A percentile compares a stretch with the other conserved stretches of the same genome.
phyloP scores from a whole-genome alignment of 2,113 vertebrate genomes.

The Crocuta crocuta region DNA sequence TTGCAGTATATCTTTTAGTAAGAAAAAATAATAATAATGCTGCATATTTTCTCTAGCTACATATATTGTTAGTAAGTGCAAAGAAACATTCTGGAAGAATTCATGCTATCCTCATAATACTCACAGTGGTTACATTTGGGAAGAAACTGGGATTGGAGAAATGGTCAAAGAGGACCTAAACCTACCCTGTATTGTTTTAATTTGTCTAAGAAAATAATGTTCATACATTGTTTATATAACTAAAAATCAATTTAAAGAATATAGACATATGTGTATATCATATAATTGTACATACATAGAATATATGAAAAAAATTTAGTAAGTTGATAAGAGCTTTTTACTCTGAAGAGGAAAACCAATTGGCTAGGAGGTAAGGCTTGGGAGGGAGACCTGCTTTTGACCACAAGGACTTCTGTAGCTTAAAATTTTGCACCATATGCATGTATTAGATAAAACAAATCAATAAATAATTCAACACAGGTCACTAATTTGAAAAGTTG shows the following conservation, averaged over 20 bases:
- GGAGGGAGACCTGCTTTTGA: background rate
- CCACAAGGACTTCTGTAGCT: background rate
- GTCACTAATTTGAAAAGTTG: background rate
- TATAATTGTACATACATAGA: background rate
- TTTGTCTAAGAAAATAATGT: slow-evolving; percentile 15
- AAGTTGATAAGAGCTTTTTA: background rate
- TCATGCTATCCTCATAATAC: background rate
- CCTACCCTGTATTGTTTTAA: background rate
- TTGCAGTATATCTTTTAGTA: background rate
- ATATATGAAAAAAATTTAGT: background rate
- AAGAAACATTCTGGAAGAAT: background rate
- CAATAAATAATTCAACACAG: background rate
- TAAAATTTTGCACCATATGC: background rate
- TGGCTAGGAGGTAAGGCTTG: background rate
- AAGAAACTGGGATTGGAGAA: background rate
- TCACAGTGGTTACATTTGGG: background rate
- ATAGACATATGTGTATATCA: background rate
- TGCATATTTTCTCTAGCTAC: background rate
- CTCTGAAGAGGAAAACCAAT: background rate
- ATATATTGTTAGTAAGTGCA: background rate
- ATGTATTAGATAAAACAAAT: background rate
- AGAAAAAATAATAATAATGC: background rate
- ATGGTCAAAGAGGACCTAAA: background rate
- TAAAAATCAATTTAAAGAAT: slow-evolving; percentile 26
- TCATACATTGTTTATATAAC: background rate